These are phyloP conservation scores for Cinclus cinclus DNA, from an alignment of 2,113 vertebrate genomes.

Conservation along the genomic window DNA sequence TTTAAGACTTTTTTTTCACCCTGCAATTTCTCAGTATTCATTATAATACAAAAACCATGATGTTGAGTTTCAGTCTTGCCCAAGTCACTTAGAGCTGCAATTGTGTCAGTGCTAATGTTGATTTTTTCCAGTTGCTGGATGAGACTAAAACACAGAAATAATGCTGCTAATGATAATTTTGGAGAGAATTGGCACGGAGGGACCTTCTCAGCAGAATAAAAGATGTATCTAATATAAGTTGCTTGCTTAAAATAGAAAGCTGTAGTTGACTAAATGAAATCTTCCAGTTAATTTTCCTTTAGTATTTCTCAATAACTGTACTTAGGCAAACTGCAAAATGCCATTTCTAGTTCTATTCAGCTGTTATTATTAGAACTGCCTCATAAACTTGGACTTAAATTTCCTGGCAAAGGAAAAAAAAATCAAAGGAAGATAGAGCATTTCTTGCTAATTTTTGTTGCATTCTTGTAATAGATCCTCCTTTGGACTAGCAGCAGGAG, in stretches of 20 bases:
- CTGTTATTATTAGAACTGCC: not conserved
- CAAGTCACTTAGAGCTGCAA: not conserved
- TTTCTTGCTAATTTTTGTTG: not conserved
- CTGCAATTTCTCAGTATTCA: not conserved
- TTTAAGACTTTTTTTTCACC: not conserved
- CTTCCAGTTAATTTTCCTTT: not conserved
- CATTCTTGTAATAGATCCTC: not conserved
- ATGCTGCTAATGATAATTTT: constrained; percentile 20
- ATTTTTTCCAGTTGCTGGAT: not conserved
- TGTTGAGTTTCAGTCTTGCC: not conserved
- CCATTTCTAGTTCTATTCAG: not conserved
- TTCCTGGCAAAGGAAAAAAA: not conserved
- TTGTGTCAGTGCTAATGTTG: not conserved
- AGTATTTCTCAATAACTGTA: not conserved
- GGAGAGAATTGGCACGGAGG: not conserved
- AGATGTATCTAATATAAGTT: not conserved
- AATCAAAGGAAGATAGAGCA: not conserved
- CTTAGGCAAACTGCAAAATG: not conserved
- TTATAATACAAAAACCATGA: not conserved
- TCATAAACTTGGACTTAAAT: not conserved
- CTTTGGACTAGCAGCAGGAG: not conserved
- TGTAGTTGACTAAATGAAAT: not conserved
- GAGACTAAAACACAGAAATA: constrained; percentile 13
- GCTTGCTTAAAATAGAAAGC: not conserved
- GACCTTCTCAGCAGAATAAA: not conserved